Conservation (phyloP, 2,888 invertebrate species). For the Lepidocyrtoides sp. region DNA sequence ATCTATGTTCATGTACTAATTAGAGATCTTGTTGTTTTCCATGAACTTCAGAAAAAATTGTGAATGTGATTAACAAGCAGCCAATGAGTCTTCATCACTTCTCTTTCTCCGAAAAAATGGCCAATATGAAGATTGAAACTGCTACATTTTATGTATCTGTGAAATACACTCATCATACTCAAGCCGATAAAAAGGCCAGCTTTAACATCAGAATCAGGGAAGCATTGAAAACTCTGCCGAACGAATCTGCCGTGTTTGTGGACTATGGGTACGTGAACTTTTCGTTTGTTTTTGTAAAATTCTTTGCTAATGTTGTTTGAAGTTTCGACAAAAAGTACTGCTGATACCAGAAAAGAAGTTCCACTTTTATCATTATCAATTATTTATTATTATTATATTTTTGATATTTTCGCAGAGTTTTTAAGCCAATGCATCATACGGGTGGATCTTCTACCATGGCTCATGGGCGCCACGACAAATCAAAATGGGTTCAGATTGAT, state of each 20-base stretch:
- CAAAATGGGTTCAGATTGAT: conserved; percentile 84
- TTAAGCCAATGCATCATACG: conserved; percentile 80
- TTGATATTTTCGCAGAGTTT: conserved; percentile 59
- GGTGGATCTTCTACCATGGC: conserved; percentile 46
- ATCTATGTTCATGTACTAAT: too few species aligned
- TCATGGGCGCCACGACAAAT: conserved; percentile 74
- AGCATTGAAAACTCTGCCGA: too few species aligned
- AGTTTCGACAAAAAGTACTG: background rate
- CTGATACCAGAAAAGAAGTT: background rate
- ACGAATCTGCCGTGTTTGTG: conserved; percentile 81
- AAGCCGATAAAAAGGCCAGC: conserved; percentile 74
- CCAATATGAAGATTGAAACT: conserved; percentile 83
- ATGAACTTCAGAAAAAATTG: conserved; percentile 9
- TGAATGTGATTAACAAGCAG: conserved; percentile 33
- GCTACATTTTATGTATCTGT: conserved; percentile 84
- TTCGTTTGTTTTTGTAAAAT: background rate
- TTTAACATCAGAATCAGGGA: conserved; percentile 76
- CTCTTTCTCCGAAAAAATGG: conserved; percentile 84
- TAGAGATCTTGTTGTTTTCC: background rate
- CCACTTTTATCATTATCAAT: background rate
- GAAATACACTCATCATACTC: conserved; percentile 51
- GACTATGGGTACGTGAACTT: conserved; percentile 82
- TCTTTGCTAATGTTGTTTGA: background rate
- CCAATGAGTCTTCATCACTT: conserved; percentile 81
- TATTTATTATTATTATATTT: background rate